Evolutionary conservation across 2,113 vertebrate species (phyloP).

Genomic region (Nestor notabilis): DNA sequence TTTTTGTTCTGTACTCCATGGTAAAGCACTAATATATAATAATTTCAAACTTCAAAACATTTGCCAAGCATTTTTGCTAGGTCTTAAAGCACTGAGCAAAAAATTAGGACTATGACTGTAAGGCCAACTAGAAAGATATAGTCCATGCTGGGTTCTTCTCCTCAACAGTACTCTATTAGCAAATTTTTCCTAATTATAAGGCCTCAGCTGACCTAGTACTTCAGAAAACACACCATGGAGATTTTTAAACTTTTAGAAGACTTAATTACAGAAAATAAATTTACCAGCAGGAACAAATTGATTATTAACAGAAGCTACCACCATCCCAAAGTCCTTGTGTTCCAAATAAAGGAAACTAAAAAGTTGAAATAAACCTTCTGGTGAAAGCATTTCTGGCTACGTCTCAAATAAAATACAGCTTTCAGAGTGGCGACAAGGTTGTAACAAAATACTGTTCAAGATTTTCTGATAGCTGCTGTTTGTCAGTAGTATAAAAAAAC

Average conservation of each 20-base stretch:
- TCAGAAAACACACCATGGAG: not conserved
- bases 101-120: not conserved
- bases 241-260: not conserved
- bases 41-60: not conserved
- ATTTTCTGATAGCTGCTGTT: not conserved
- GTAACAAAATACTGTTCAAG: not conserved
- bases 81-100: not conserved
- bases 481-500: not conserved
- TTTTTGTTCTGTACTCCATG: not conserved
- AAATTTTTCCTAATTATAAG: not conserved
- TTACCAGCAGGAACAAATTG: not conserved
- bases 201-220: not conserved
- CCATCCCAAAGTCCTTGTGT: not conserved
- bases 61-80: not conserved
- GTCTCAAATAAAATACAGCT: not conserved
- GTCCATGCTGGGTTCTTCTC: not conserved
- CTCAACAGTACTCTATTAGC: not conserved
- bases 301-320: not conserved
- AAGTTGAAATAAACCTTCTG: not conserved
- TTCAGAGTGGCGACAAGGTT: not conserved
- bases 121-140: not conserved
- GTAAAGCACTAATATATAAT: not conserved
- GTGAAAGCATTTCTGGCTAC: not conserved
- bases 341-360: not conserved
- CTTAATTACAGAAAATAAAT: not conserved